These are phyloP conservation scores for Synergus japonicus DNA, from an alignment of 2,888 invertebrate species.

Conservation along the genomic window DNA sequence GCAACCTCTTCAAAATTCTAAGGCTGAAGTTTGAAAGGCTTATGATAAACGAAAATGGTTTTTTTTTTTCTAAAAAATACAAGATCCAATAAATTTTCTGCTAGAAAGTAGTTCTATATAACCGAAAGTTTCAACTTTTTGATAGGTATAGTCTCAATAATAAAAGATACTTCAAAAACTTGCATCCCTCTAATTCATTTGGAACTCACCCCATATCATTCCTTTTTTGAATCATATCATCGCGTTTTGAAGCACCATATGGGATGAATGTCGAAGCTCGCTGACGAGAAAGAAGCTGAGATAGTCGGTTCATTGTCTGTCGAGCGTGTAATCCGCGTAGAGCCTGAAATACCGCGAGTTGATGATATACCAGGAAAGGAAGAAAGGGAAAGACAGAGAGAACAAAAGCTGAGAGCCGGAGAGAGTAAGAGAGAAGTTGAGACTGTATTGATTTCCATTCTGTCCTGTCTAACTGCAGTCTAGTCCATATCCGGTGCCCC, in stretches of 20 bases:
- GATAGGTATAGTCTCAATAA: too few relatives aligned
- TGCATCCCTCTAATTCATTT: too few relatives aligned
- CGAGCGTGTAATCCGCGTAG: slow-evolving; percentile 8
- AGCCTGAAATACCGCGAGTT: slow-evolving; percentile 9
- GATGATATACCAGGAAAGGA: slow-evolving; percentile 16
- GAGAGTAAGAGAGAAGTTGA: slow-evolving; percentile 43
- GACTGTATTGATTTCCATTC: slow-evolving; percentile 67
- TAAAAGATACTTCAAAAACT: too few relatives aligned
- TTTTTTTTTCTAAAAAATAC: too few relatives aligned
- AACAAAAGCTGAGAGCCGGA: slow-evolving; percentile 52
- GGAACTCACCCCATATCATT: too few relatives aligned
- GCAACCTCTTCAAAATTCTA: neutral
- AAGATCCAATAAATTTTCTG: too few relatives aligned
- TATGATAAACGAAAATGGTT: too few relatives aligned
- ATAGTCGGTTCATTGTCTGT: neutral
- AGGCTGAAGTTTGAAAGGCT: too few relatives aligned
- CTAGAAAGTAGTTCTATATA: too few relatives aligned
- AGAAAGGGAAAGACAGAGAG: slow-evolving; percentile 42
- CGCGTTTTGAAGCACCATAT: neutral
- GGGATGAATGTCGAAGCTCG: neutral
- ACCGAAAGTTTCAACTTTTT: too few relatives aligned
- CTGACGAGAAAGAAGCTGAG: neutral
- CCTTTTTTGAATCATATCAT: neutral
- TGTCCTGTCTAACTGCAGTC: slow-evolving; percentile 66
- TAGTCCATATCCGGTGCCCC: slow-evolving; percentile 61